A percentile compares a stretch with the other conserved stretches of the same genome.
These are phyloP conservation scores for Drosophila subpulchrella DNA, from an alignment of 1,140 invertebrate species.

Conservation along the genomic window DNA sequence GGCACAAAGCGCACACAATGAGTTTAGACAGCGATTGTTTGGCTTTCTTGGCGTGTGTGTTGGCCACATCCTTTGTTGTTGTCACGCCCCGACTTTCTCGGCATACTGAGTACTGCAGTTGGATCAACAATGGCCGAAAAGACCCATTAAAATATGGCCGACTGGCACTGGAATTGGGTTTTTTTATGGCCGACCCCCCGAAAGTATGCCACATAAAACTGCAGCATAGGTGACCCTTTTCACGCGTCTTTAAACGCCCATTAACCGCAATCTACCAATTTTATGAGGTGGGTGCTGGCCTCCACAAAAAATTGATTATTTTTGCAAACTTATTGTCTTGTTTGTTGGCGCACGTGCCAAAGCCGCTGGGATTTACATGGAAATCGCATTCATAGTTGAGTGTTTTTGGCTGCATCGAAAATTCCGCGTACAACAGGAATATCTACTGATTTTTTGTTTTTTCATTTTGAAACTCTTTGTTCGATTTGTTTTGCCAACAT, in stretches of 20 bases:
- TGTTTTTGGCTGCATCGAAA: slow-evolving; percentile 34
- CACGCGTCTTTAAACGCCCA: slow-evolving; percentile 40
- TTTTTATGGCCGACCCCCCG: slow-evolving; percentile 16
- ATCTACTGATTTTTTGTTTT: not conserved
- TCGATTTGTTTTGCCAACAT: slow-evolving; percentile 34
- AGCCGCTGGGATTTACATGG: slow-evolving; percentile 49
- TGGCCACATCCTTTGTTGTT: slow-evolving; percentile 46
- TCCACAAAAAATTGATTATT: slow-evolving; percentile 31
- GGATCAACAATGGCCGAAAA: slow-evolving; percentile 38
- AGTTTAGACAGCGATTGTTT: slow-evolving; percentile 80
- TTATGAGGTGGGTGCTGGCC: not conserved
- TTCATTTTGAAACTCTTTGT: slow-evolving; percentile 9
- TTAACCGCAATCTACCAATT: slow-evolving; percentile 28
- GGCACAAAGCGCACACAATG: slow-evolving; percentile 68
- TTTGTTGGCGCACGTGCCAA: slow-evolving; percentile 31
- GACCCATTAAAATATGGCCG: slow-evolving; percentile 31
- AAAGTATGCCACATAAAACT: slow-evolving; percentile 30
- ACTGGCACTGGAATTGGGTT: slow-evolving; percentile 12
- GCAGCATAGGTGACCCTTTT: slow-evolving; percentile 41
- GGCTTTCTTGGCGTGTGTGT: slow-evolving; percentile 49
- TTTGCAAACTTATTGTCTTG: slow-evolving; percentile 27
- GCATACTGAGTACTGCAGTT: slow-evolving; percentile 32
- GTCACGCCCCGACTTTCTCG: slow-evolving; percentile 27
- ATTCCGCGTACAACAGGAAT: slow-evolving; percentile 19
- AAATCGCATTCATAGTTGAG: slow-evolving; percentile 65